Evolutionary conservation across 2,888 invertebrate species (phyloP), one percentile per base, ranked within the genome.

Genomic region (Leuctra nigra): DNA sequence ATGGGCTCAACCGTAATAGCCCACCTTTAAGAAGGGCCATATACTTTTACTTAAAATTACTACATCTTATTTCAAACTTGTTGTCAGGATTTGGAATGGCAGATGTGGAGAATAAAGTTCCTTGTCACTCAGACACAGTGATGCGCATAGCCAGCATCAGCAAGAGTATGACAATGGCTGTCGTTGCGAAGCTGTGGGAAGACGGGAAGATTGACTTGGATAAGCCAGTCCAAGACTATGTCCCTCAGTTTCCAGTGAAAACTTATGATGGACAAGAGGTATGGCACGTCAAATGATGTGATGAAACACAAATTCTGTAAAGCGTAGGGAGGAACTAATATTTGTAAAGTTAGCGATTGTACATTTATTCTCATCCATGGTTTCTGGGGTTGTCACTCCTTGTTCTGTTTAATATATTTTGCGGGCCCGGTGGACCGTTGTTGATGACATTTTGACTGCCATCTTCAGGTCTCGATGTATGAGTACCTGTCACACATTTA

Each of bases 71-170:
- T 9, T 13, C 36, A n/a, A n/a, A n/a, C n/a, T n/a, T n/a, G n/a
- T n/a, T n/a, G n/a, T n/a, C 55, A 72, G 77, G 77, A 63, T 69
- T 77, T 58, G 80, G 80, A 1, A 75, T 69, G 64, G 67, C 77
- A 24, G 77, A 81, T 64, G 64, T 81, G 1, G 80, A 81, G 66
- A 78, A 77, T 60, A 59, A 69, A 39, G 66, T 73, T 4, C 67
- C 66, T 2, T 75, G 76, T 64, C 64, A 66, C 7, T 65, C 72
- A 11, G 65, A 72, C 9, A 72, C 75, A 14, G 73, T 79, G 0
- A 74, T 81, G 72, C 68, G 81, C 33, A 80, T 81, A 55, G 81
- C 80, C 36, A 78, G 78, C 63, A 79, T 81, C 60, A 78, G 78
- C 65, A 81, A 81, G 65, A 65, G 75, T 13, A 69, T 81, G 57